These are phyloP conservation scores for Anoplophora glabripennis DNA, from an alignment of 1,140 invertebrate species.

Conservation along the genomic window DNA sequence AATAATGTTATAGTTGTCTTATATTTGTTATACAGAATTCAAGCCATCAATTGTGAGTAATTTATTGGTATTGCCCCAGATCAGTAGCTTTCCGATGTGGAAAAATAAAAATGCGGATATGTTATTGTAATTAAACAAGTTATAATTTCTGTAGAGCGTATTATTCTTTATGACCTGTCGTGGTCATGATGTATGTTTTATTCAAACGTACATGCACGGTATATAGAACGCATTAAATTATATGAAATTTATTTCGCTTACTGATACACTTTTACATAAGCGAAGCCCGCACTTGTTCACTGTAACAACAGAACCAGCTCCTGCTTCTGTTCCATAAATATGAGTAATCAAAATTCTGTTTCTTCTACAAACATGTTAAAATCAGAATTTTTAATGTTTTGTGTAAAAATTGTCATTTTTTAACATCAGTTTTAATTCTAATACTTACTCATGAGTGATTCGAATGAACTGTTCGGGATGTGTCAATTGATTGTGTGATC, in stretches of 20 bases:
- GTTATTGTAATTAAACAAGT: constrained; percentile 11
- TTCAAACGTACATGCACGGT: constrained; percentile 10
- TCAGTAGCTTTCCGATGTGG: constrained; percentile 8
- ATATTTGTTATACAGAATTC: constrained; percentile 18
- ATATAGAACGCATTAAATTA: background rate
- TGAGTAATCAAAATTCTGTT: too few species aligned
- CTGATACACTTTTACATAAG: background rate
- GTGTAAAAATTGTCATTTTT: too few species aligned
- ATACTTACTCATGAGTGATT: too few species aligned
- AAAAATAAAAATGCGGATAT: constrained; percentile 11
- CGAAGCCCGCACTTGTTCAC: too few species aligned
- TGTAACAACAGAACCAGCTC: too few species aligned
- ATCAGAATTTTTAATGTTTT: too few species aligned
- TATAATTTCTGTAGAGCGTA: constrained; percentile 10
- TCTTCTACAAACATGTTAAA: too few species aligned
- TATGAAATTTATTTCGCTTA: constrained; percentile 2
- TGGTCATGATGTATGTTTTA: constrained; percentile 11
- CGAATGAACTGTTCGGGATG: too few species aligned
- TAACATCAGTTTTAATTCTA: too few species aligned
- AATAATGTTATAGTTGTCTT: constrained; percentile 16
- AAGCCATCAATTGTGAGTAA: constrained; percentile 12
- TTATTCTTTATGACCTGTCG: constrained; percentile 8
- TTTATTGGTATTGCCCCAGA: constrained; percentile 15
- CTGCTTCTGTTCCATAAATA: too few species aligned
- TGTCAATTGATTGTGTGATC: too few species aligned